Evolutionary conservation across 2,888 invertebrate species (phyloP).

Genomic region (Agrochola lota): DNA sequence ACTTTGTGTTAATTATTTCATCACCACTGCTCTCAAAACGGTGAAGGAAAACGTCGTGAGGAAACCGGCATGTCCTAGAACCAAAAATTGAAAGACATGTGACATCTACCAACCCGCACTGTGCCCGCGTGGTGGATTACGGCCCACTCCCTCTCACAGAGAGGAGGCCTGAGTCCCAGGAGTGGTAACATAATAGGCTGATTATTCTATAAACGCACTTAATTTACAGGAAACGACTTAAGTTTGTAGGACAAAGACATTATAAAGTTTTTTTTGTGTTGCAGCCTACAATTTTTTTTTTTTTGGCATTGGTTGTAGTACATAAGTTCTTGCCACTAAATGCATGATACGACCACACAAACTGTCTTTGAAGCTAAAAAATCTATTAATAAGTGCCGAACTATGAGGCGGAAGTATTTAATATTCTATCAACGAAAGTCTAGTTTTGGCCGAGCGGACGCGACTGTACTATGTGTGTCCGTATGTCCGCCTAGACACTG

Average conservation of each 20-base stretch:
- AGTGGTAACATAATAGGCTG: too few relatives aligned
- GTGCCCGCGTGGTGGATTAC: too few relatives aligned
- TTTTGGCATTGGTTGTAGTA: neutral
- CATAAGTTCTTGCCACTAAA: neutral
- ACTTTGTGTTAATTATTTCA: too few relatives aligned
- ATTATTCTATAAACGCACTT: neutral
- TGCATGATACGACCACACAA: constrained; percentile 35
- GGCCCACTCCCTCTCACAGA: too few relatives aligned
- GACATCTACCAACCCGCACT: too few relatives aligned
- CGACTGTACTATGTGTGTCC: constrained; percentile 60
- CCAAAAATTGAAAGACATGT: too few relatives aligned
- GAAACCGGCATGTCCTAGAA: too few relatives aligned
- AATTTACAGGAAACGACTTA: neutral
- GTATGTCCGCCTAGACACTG: constrained; percentile 61
- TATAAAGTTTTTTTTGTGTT: neutral
- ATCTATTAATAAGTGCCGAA: constrained; percentile 55
- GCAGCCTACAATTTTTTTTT: too few relatives aligned
- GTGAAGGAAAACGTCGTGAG: too few relatives aligned
- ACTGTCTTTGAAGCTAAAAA: constrained; percentile 11
- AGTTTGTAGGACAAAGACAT: too few relatives aligned
- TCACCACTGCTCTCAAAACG: too few relatives aligned
- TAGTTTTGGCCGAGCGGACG: constrained; percentile 77
- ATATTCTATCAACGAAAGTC: constrained; percentile 69
- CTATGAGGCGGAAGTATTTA: constrained; percentile 69
- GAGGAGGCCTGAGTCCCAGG: too few relatives aligned